Evolutionary conservation across 1,140 invertebrate genomes (phyloP), one percentile per base, ranked within the genome.

Genomic region (Diorhabda carinulata): DNA sequence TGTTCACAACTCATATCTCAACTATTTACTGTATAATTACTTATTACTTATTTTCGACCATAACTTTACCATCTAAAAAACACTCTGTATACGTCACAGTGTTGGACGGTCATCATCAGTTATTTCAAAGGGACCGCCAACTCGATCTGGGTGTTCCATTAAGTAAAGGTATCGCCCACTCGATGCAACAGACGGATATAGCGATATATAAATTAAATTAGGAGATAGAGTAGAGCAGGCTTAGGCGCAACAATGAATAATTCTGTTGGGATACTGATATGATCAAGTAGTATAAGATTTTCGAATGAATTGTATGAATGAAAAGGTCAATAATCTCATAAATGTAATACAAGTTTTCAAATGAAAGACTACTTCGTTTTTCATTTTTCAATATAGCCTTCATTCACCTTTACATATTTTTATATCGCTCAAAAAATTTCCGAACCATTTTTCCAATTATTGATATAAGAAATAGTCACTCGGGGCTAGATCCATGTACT

Each of bases 91-190:
- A 52, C 47, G 47, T n/a, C 6, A 52, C 3, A 52, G 2, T 8
- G n/a, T 6, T 52, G 47, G 47, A 52, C 64, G 69, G 70, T 64
- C 73, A 74, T 63, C 68, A 70, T 72, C 76, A 73, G 65, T 73
- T 73, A 72, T 74, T 70, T 75, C 74, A 75, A 77, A 77, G 76
- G 73, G 67, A 71, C 76, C 76, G 76, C 73, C 74, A 70, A 76
- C 74, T 71, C 76, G 71, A 76, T 77, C 72, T 77, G 76, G 76
- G 76, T 77, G 76, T 77, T 77, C 76, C 76, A 72, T 73, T 73
- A 74, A 76, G 72, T 74, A 69, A 74, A 69, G 70, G 72, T 63
- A 76, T 77, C 74, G 76, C 74, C 74, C 74, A 77, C 73, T 72
- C 57, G 43, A 42, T 40, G 5, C 47, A 52, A 64, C 44, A 59